These are phyloP conservation scores for Polyodon spathula DNA, from an alignment of 2,113 vertebrate species.

Conservation along the genomic window DNA sequence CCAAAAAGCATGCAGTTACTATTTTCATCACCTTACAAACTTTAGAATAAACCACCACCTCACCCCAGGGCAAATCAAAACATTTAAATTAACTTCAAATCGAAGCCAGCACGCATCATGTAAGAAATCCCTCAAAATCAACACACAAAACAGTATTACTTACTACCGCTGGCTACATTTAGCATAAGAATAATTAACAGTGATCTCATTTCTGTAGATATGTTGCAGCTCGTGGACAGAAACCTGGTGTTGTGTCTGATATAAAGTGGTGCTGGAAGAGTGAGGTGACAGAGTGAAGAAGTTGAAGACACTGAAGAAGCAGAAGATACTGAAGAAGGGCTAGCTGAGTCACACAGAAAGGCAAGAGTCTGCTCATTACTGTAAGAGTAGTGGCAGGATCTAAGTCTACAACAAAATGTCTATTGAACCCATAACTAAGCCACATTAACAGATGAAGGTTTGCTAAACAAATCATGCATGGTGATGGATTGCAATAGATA, in stretches of 20 bases:
- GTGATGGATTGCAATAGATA: too few species aligned
- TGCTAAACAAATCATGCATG: too few species aligned
- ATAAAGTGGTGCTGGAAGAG: conserved; percentile 31
- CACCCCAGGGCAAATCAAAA: conserved; percentile 5
- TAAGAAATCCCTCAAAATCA: conserved; percentile 26
- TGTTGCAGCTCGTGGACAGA: conserved; percentile 44
- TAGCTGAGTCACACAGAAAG: conserved; percentile 40
- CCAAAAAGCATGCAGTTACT: conserved; percentile 51
- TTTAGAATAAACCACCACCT: conserved; percentile 5
- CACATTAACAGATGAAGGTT: too few species aligned
- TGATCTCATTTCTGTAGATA: conserved; percentile 51
- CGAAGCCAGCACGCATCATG: conserved; percentile 18
- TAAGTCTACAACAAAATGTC: conserved; percentile 52
- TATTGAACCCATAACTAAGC: not conserved
- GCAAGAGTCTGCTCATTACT: conserved; percentile 39
- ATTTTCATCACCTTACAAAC: conserved; percentile 25
- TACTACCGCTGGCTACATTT: conserved; percentile 60
- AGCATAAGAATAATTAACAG: conserved; percentile 51
- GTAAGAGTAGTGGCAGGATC: conserved; percentile 36
- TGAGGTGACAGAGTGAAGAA: conserved; percentile 31
- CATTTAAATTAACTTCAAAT: conserved; percentile 32
- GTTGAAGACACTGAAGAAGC: conserved; percentile 29
- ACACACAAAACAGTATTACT: conserved; percentile 44
- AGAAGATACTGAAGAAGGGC: conserved; percentile 36
- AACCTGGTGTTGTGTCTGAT: conserved; percentile 42